Evolutionary conservation across 2,113 vertebrate genomes (phyloP), one percentile per base, ranked within the genome.

Genomic region (Ameiurus melas): DNA sequence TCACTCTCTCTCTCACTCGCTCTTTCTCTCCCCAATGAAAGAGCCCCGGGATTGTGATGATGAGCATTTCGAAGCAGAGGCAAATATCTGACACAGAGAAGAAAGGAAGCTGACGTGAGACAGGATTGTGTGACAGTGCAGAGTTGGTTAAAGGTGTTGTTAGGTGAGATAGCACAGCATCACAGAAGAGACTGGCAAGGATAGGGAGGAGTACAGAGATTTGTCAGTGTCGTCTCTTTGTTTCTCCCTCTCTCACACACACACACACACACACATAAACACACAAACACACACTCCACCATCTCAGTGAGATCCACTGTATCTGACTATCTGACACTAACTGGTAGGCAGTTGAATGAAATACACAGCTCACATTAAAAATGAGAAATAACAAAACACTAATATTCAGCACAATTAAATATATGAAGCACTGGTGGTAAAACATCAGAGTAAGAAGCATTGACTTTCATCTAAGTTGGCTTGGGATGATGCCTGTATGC

Each of bases 191-290:
- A 89, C 30, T 87, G 47, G 60, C 71, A 62, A 36, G n/a, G 60
- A 84, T 68, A 88, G 82, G 30, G 47, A 88, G 71, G 58, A 27
- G 20, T 81, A 19, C 17, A 53, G 86, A 82, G 62, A 87, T 82
- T 88, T 85, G 89, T 90, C 92, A 91, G 90, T 93, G 93, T 93
- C 92, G 91, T 89, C 43, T 81, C 62, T 77, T 75, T 84, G 36
- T 53, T 60, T 79, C 43, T 84, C 36, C 78, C 57, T 64, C 20
- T 88, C 57, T 68, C 25, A 60, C 83, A 30, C 39, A 22, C 83
- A 33, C 30, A 43, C 55, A 47, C 14, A 82, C 62, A 36, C 47
- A 36, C 51, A 25, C 30, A 73, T 5, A 33, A 5, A 55, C 47
- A 30, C 47, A 71, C 68, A 58, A 22, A 58, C 20, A 55, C 53